Evolutionary conservation across 2,888 invertebrate genomes (phyloP), one percentile per base, ranked within the genome.

Genomic region (Eustalomyia histrio): DNA sequence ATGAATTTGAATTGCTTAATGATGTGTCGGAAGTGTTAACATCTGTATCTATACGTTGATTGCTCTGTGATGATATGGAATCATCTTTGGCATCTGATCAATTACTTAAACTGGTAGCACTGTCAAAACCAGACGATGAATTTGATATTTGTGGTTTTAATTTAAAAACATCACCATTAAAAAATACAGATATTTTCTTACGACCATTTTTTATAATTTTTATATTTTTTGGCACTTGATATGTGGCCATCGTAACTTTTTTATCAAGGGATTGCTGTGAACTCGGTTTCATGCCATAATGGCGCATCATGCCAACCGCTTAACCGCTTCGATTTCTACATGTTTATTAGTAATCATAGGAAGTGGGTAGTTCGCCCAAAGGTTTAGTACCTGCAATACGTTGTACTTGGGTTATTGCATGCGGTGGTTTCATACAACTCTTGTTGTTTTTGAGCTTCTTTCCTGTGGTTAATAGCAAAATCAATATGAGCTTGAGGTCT

Each of bases 231-330:
- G 58, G 78, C 0, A 83, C 60, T 0, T 86, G 86, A 35, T 83
- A 68, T 2, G 86, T 85, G 0, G 86, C 43, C 33, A 87, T 83
- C 0, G 87, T 87, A 6, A 80, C 68, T 0, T 67, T 17, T 12
- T 85, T 83, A 33, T 74, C 69, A 9, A 84, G 74, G 0, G 83
- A 58, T n/a, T 82, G 76, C 7, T 87, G 86, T 2, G 84, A 61
- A 82, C 87, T 86, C 4, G 86, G 85, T n/a, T 83, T 85, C 55
- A 87, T 74, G 2, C 88, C 89, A 43, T 85, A 83, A 58, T 86
- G 85, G 1, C 90, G 84, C 87, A 90, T 88, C 84, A 90, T 85
- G 0, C 87, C 87, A 3, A 90, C 63, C 0, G n/a, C n/a, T n/a
- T n/a, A n/a, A n/a, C n/a, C n/a, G 86, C 86, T 83, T 90, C 90